Base-by-base conservation (phyloP, 2,113 vertebrate species). In the Riparia riparia region DNA sequence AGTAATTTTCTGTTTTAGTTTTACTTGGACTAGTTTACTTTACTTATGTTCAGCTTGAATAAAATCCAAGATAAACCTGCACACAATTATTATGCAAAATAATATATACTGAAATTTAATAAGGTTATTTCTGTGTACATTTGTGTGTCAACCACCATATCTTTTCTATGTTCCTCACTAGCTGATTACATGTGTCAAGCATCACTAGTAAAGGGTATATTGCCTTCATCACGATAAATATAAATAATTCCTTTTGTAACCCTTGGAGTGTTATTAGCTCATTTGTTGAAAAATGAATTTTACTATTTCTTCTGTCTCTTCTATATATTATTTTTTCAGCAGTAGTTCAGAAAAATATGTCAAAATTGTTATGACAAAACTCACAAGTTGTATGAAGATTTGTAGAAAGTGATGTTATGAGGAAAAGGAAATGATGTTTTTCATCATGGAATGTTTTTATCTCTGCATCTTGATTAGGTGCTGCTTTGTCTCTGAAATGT, bases 401-500 rank as follows among this genome's bases (percentile, higher is more conserved):
- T 68, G 24, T 56, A 86, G 51, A 31, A 82, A 63, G 54, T 81
- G 2, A 6, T 49, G 3, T 54, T 44, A 44, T 8, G 25, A 56
- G 25, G 37, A 68, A 60, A 89, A 64, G 31, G 47, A 51, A 64
- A 44, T 37, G 5, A 17, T 17, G 15, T 21, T 73, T 91, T 90
- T 73, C 12, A 16, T 78, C 25, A 45, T 34, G 57, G 37, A 57
- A 45, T 66, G 5, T 69, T 85, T 76, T 50, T 31, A 60, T 21
- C 21, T 82, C 32, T 83, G 4, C 58, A 74, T 93, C 44, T 64
- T 56, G 7, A 49, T 78, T 73, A 98, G 98, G 98, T 89, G 54
- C 90, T 88, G 3, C 85, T 80, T 61, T 70, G 11, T 82, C 54
- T 70, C 39, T 98, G 61, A 88, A 58, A 32, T 98, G 98, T 85